phyloP scores from a whole-genome alignment of 2,888 invertebrate genomes.

The Apotomis turbidana region DNA sequence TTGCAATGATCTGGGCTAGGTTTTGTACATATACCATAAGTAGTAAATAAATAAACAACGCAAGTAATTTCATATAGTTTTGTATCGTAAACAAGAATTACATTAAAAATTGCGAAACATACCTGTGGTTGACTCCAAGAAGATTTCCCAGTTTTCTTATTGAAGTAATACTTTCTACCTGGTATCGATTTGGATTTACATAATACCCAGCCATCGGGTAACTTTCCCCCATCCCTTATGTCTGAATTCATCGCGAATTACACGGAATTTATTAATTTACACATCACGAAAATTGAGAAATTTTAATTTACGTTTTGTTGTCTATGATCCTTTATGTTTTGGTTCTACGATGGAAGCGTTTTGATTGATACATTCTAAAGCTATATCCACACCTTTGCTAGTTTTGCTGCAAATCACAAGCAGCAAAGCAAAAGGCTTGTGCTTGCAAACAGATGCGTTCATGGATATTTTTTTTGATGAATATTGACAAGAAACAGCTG shows the following conservation, averaged over 20 bases:
- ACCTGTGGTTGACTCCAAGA: slow-evolving; percentile 78
- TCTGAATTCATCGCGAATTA: slow-evolving; percentile 67
- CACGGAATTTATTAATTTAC: slow-evolving; percentile 52
- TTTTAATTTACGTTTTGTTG: slow-evolving; percentile 53
- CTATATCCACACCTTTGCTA: slow-evolving; percentile 5
- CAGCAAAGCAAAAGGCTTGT: slow-evolving; percentile 5
- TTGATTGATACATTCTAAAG: slow-evolving; percentile 32
- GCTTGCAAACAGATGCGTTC: slow-evolving; percentile 33
- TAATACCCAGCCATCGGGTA: slow-evolving; percentile 79
- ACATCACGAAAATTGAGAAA: slow-evolving; percentile 58
- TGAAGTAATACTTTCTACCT: slow-evolving; percentile 77
- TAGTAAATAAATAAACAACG: slow-evolving; percentile 5
- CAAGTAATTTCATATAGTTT: background rate
- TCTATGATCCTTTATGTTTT: slow-evolving; percentile 50
- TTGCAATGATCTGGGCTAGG: slow-evolving; percentile 17
- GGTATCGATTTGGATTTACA: slow-evolving; percentile 76
- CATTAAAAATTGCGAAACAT: slow-evolving; percentile 58
- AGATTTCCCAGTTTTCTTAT: slow-evolving; percentile 76
- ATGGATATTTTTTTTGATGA: background rate
- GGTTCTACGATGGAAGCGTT: slow-evolving; percentile 41
- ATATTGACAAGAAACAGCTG: slow-evolving; percentile 28
- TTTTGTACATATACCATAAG: background rate
- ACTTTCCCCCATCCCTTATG: slow-evolving; percentile 63
- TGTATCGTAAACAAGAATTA: slow-evolving; percentile 40
- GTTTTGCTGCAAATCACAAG: background rate